Evolutionary conservation across 2,113 vertebrate genomes (phyloP), one percentile per base, ranked within the genome.

Genomic region (Chionomys nivalis): DNA sequence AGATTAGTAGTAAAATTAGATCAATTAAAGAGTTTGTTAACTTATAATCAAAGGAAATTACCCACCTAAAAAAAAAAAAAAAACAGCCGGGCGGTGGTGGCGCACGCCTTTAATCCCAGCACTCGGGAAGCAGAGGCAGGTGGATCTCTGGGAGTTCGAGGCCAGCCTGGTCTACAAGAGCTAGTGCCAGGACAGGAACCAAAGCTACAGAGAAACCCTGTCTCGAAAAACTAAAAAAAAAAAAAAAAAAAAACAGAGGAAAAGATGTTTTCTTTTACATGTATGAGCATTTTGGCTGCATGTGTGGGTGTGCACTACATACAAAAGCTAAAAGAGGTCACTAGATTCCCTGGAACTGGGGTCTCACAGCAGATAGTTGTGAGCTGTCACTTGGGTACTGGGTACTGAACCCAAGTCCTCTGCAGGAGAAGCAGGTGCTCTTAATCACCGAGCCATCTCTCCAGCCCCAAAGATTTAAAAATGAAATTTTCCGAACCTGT

Each of bases 201-300:
- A n/a, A n/a, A n/a, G n/a, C n/a, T n/a, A n/a, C n/a, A n/a, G n/a
- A n/a, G n/a, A n/a, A n/a, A n/a, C n/a, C n/a, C n/a, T n/a, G n/a
- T n/a, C n/a, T n/a, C n/a, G n/a, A n/a, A n/a, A n/a, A n/a, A n/a
- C n/a, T n/a, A 52, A 47, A 44, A 39, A 91, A 2, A 55, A 55
- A 55, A 55, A 52, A 47, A 44, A 39, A 91, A 96, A 91, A 96
- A 9, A 94, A 87, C 21, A 89, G 78, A 79, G 31, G 66, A 19
- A 72, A 72, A n/a, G 8, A 19, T 70, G n/a, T 19, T 72, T 72
- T 72, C 33, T 72, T 72, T 72, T 39, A 39, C n/a, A 9, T 72
- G 36, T n/a, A 7, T 39, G 36, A 72, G 70, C 17, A 9, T 72
- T 72, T 39, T 72, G 70, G 70, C 36, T 72, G 70, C 3, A 19